Evolutionary conservation across 2,888 invertebrate genomes (phyloP).

Genomic region (Ceraclea dissimilis): DNA sequence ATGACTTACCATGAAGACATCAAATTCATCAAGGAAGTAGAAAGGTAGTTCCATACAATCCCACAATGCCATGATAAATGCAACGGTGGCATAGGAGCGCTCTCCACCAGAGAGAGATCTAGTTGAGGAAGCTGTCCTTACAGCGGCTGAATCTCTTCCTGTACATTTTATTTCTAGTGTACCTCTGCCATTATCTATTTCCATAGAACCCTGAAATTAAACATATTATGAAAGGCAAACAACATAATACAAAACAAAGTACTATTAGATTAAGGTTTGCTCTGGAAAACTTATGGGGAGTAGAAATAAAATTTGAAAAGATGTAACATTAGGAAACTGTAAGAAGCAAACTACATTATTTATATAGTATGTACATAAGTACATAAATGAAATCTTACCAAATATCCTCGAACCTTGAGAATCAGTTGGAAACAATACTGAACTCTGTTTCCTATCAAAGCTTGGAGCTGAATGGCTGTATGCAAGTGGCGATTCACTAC

Average conservation of each 20-base stretch:
- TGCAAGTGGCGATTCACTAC: conserved; percentile 37
- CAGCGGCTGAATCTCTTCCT: conserved; percentile 32
- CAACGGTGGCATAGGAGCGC: conserved; percentile 90
- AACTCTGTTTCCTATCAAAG: conserved; percentile 40
- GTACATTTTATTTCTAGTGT: conserved; percentile 35
- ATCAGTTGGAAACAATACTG: conserved; percentile 48
- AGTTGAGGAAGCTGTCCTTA: conserved; percentile 34
- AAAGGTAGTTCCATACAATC: conserved; percentile 87
- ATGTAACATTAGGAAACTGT: too few relatives aligned
- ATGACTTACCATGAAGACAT: conserved; percentile 81
- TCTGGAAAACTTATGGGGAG: neutral
- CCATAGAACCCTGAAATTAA: conserved; percentile 47
- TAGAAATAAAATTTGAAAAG: too few relatives aligned
- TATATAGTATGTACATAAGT: too few relatives aligned
- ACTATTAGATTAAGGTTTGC: neutral
- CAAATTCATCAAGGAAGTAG: conserved; percentile 92
- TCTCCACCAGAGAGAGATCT: conserved; percentile 89
- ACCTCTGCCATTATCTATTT: conserved; percentile 38
- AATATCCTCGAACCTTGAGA: conserved; percentile 49
- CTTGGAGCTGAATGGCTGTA: conserved; percentile 38
- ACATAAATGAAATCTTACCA: conserved; percentile 38
- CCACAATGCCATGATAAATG: conserved; percentile 91
- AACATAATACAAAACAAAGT: neutral
- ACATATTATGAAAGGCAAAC: conserved; percentile 6
- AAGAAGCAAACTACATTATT: too few relatives aligned